Evolutionary conservation across 1,140 invertebrate species (phyloP).

Genomic region (Cydia splendana): DNA sequence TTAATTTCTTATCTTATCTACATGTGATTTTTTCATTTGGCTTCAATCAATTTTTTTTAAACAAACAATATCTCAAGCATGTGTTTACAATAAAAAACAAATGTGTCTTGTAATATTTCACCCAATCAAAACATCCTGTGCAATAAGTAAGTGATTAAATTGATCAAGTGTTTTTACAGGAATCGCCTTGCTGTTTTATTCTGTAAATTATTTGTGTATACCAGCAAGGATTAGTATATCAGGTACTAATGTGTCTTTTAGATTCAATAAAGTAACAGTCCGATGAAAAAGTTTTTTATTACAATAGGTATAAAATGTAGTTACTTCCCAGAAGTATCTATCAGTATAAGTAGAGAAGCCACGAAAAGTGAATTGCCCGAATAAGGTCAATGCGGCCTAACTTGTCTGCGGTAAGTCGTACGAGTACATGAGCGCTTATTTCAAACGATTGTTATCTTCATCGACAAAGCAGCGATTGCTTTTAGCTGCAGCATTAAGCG

Average conservation of each 20-base stretch:
- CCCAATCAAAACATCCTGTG: constrained; percentile 8
- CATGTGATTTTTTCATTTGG: neutral
- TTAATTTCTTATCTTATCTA: neutral
- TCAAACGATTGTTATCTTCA: no score
- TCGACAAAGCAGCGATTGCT: no score
- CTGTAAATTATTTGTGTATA: constrained; percentile 14
- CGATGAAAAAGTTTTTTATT: constrained; percentile 30
- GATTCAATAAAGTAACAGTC: constrained; percentile 52
- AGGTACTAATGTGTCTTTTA: constrained; percentile 51
- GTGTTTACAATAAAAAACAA: neutral
- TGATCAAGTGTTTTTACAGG: constrained; percentile 10
- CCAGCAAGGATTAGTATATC: constrained; percentile 39
- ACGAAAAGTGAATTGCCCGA: no score
- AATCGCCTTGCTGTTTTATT: constrained; percentile 20
- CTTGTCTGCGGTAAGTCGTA: no score
- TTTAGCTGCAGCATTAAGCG: no score
- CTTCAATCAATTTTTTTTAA: neutral
- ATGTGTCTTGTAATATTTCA: neutral
- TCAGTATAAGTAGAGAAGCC: no score
- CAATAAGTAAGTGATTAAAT: constrained; percentile 18
- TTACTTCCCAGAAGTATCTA: no score
- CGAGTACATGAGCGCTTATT: no score
- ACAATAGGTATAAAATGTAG: neutral
- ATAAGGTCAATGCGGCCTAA: no score
- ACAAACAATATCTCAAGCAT: neutral